Percentiles rank a stretch among this genome's conserved stretches.
Conservation (phyloP, 2,113 vertebrate genomes). For the Rhinoderma darwinii region DNA sequence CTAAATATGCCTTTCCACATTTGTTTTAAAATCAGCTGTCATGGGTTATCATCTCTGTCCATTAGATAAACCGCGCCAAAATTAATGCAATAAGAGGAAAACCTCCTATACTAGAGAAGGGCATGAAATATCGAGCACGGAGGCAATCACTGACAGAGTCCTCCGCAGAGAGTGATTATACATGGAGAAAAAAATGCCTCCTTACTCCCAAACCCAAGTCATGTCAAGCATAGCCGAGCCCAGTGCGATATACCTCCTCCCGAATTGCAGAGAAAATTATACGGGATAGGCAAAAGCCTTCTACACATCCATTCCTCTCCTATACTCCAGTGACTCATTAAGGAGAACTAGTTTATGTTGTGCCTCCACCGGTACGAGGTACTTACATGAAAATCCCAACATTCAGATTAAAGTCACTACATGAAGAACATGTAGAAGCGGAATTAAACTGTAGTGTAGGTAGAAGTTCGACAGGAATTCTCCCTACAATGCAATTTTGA, state of each 20-base stretch:
- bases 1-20: neutral
- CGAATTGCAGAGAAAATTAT: neutral
- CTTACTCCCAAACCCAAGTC: neutral
- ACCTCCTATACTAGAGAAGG: neutral
- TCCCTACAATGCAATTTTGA: neutral
- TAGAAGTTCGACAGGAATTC: neutral
- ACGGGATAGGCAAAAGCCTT: neutral
- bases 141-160: constrained; percentile 3
- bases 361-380: neutral
- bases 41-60: neutral
- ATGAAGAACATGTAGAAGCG: neutral
- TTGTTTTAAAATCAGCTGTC: neutral
- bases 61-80: neutral
- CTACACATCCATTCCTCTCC: neutral
- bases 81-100: constrained; percentile 22
- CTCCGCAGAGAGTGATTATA: constrained; percentile 28
- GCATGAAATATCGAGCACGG: neutral
- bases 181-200: neutral
- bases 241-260: neutral
- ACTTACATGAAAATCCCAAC: neutral
- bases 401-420: constrained; percentile 13
- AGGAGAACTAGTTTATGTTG: neutral
- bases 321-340: constrained; percentile 26
- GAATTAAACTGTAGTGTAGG: neutral
- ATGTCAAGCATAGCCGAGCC: neutral